Conservation (phyloP, 2,888 invertebrate genomes). For the Tinea pellionella region DNA sequence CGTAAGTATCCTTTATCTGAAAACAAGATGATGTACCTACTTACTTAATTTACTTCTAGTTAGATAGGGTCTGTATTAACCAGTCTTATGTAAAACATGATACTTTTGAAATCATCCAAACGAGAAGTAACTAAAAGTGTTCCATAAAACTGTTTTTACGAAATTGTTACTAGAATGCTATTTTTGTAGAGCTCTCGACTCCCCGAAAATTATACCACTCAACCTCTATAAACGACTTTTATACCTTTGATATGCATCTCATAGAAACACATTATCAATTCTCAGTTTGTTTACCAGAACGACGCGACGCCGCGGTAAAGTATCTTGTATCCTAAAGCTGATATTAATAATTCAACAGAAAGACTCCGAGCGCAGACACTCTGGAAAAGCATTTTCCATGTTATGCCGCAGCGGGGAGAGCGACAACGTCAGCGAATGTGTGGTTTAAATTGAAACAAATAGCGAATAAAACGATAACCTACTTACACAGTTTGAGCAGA, state of each 20-base stretch:
- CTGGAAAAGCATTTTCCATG: conserved; percentile 16
- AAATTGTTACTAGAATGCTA: no score
- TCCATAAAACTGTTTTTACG: no score
- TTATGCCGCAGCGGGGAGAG: conserved; percentile 5
- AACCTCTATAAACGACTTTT: no score
- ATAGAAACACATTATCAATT: background rate
- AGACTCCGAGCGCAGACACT: conserved; percentile 19
- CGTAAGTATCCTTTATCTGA: background rate
- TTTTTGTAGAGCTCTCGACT: no score
- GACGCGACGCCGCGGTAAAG: conserved; percentile 23
- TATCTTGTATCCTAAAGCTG: conserved; percentile 39
- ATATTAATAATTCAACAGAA: conserved; percentile 57
- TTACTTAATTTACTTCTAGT: no score
- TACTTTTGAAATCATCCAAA: no score
- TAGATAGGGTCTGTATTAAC: no score
- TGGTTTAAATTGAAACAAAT: conserved; percentile 4
- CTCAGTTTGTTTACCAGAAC: background rate
- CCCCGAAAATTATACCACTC: no score
- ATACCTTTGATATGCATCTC: background rate
- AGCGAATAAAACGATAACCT: background rate
- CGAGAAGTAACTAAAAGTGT: no score
- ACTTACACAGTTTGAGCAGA: background rate
- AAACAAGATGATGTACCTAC: background rate
- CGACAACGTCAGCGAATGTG: conserved; percentile 5
- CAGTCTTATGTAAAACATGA: no score